Percentiles rank a stretch among this genome's conserved stretches.
Conservation (phyloP, 2,888 invertebrate genomes). For the Cephus spinipes region DNA sequence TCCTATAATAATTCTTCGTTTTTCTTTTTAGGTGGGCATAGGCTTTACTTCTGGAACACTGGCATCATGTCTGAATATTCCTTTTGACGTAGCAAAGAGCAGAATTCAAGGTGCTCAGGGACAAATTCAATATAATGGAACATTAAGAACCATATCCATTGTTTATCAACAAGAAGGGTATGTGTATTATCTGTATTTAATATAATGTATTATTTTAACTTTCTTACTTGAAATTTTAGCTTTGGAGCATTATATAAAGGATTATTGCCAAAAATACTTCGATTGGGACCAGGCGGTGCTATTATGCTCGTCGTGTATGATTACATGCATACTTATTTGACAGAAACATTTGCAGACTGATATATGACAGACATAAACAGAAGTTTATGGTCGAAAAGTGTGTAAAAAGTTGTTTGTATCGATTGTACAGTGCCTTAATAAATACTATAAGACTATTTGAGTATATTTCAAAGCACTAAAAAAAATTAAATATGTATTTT, state of each 20-base stretch:
- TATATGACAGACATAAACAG: background rate
- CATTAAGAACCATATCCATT: conserved; percentile 77
- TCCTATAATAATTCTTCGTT: conserved; percentile 27
- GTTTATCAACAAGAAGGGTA: conserved; percentile 93
- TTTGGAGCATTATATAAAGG: conserved; percentile 92
- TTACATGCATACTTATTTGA: conserved; percentile 82
- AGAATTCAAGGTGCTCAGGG: conserved; percentile 94
- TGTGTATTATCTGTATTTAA: conserved; percentile 46
- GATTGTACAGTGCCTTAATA: background rate
- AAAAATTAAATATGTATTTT: background rate
- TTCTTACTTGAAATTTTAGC: conserved; percentile 67
- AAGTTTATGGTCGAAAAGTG: background rate
- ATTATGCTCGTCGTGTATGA: conserved; percentile 96
- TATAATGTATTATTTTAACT: conserved; percentile 12
- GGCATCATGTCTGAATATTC: conserved; percentile 90
- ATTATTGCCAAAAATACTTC: conserved; percentile 87
- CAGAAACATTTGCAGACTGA: conserved; percentile 63
- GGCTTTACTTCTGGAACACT: conserved; percentile 90
- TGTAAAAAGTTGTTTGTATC: background rate
- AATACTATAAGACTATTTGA: background rate
- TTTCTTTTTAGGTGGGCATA: conserved; percentile 69
- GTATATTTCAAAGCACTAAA: background rate
- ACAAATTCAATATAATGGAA: conserved; percentile 82
- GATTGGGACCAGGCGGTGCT: conserved; percentile 94
- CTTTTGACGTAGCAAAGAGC: conserved; percentile 96